Evolutionary conservation across 1,140 invertebrate genomes (phyloP), one percentile per base, ranked within the genome.

Genomic region (Charaxes varanes): DNA sequence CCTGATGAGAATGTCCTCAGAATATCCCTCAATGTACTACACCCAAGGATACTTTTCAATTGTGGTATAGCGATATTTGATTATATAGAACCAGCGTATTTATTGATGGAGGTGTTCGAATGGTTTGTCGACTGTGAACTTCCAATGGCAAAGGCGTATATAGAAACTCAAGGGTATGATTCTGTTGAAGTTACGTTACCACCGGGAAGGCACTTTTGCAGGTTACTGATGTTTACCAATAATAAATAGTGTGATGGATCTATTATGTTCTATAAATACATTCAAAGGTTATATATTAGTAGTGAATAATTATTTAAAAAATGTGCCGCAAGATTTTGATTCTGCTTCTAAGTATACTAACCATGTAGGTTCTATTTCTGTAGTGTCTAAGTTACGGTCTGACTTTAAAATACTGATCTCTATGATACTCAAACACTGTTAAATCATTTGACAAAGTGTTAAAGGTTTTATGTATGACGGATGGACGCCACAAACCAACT

Each of bases 121-220:
- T 82, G 73, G 78, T 82, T 82, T 13, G 38, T 50, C 2, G 69
- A 77, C 27, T 41, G 44, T 8, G 57, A 62, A 2, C 2, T 72
- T 14, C 71, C 71, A 0, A 31, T 38, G 7, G 52, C 54, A 2
- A 68, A 64, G 35, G 64, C 52, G 0, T 78, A 46, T 50, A 19
- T 74, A 2, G 30, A 44, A 2, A 82, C 74, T 1, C 42, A 55
- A 18, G 56, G 62, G 0, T 82, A 79, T 35, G 62, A 71, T 40
- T 33, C 60, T 11, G 47, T 71, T 7, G 62, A 82, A 60, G 46
- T 79, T 0, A 41, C 35, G 2, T 58, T 78, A 22, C n/a, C 41
- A 6, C 72, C 71, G 3, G 78, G 78, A 35, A 63, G 78, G 54
- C 74, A 82, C 66, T 63, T 61, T 60, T 82, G 65, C 51, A 73